A percentile compares a stretch with the other conserved stretches of the same genome.
These are phyloP conservation scores for Cryptops parisi DNA, from an alignment of 2,888 invertebrate genomes.

Conservation along the genomic window DNA sequence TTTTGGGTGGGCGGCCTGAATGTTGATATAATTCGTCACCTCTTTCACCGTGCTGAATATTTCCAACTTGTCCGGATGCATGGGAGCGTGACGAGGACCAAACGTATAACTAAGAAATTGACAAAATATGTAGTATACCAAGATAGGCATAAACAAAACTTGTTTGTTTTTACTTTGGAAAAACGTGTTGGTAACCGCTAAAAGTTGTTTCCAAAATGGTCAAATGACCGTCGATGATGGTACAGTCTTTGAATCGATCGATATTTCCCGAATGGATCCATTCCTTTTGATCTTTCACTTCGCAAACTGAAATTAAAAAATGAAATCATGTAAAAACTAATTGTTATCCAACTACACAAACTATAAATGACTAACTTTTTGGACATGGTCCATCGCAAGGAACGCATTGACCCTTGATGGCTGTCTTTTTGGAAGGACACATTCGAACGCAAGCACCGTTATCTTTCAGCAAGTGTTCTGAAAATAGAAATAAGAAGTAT, in stretches of 20 bases:
- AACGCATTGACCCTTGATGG: slow-evolving; percentile 77
- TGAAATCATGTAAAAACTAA: background rate
- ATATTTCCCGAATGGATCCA: slow-evolving; percentile 78
- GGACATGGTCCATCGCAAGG: slow-evolving; percentile 91
- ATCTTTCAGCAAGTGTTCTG: slow-evolving; percentile 81
- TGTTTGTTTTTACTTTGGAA: slow-evolving; percentile 20
- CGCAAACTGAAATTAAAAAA: slow-evolving; percentile 41
- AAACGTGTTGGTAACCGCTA: slow-evolving; percentile 59
- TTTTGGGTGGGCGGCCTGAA: slow-evolving; percentile 70
- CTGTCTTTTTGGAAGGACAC: slow-evolving; percentile 77
- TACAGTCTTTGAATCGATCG: slow-evolving; percentile 75
- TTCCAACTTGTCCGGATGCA: slow-evolving; percentile 73
- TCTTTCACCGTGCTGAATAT: slow-evolving; percentile 82
- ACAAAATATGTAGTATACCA: background rate
- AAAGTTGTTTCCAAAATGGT: slow-evolving; percentile 80
- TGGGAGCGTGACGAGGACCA: slow-evolving; percentile 57
- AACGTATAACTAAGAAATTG: slow-evolving; percentile 53
- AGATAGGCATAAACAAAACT: background rate
- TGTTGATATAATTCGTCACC: slow-evolving; percentile 80
- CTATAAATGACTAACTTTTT: slow-evolving; percentile 48
- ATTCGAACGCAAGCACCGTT: slow-evolving; percentile 86
- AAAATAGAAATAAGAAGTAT: too few species aligned
- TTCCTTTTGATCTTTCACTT: slow-evolving; percentile 46
- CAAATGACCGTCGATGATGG: slow-evolving; percentile 83
- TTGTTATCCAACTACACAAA: too few species aligned